Conservation (phyloP, 2,113 vertebrate genomes). For the Phalacrocorax carbo region DNA sequence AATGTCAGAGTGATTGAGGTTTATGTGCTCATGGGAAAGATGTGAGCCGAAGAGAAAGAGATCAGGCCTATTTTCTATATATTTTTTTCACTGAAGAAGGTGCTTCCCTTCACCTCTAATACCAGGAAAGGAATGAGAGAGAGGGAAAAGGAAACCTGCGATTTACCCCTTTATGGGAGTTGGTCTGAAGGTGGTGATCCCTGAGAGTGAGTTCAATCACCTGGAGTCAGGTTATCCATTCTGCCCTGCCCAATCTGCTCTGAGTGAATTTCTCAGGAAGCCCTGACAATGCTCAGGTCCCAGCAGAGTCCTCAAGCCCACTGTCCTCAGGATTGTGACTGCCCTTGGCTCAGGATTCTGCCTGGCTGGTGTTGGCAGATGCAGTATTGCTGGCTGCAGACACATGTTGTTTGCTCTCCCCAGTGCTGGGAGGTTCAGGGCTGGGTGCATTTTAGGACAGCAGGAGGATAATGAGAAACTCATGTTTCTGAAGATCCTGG, state of each 20-base stretch:
- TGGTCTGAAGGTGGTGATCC: background rate
- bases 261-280: background rate
- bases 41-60: background rate
- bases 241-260: background rate
- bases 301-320: background rate
- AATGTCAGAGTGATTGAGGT: slow-evolving; percentile 39
- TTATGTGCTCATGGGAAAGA: slow-evolving; percentile 20
- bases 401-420: background rate
- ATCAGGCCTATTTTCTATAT: background rate
- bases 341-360: background rate
- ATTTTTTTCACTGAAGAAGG: background rate
- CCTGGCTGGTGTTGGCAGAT: background rate
- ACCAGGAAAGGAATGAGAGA: background rate
- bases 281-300: background rate
- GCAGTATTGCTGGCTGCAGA: background rate
- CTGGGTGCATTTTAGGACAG: background rate
- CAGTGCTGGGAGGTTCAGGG: background rate
- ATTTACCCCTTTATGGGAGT: background rate
- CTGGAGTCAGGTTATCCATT: background rate
- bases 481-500: background rate
- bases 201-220: background rate
- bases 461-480: background rate
- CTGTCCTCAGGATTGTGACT: background rate
- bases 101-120: background rate
- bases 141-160: background rate